Percentiles rank a stretch among this genome's conserved stretches.
Evolutionary conservation across 2,888 invertebrate species (phyloP).

Genomic region (Tolmerus cingulatus): DNA sequence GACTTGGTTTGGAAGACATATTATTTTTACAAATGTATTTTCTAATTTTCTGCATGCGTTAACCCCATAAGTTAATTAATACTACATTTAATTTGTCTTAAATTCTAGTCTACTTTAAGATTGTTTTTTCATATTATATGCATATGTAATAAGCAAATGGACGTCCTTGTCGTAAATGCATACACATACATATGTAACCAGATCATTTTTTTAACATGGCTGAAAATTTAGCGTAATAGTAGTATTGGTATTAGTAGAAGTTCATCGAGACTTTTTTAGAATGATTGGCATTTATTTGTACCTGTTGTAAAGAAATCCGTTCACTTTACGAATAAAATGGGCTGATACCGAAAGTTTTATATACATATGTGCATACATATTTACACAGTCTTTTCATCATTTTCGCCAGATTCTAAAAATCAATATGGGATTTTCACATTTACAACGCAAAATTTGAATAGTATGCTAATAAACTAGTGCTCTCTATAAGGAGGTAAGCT

Average conservation of each 20-base stretch:
- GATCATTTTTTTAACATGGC: too few species aligned
- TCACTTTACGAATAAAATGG: background rate
- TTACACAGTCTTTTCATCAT: background rate
- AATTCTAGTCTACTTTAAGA: too few species aligned
- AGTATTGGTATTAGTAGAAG: background rate
- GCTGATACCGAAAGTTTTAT: background rate
- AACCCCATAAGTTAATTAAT: too few species aligned
- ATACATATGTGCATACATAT: background rate
- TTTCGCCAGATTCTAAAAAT: background rate
- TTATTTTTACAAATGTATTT: too few species aligned
- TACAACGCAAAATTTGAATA: background rate
- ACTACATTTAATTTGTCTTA: too few species aligned
- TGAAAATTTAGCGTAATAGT: too few species aligned
- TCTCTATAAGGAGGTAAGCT: background rate
- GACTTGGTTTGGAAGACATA: too few species aligned
- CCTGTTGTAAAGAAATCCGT: background rate
- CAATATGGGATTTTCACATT: constrained; percentile 3
- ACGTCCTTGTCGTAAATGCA: too few species aligned
- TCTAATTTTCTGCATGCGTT: too few species aligned
- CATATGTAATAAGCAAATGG: too few species aligned
- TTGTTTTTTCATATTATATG: too few species aligned
- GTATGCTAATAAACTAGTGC: constrained; percentile 15
- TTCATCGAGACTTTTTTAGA: background rate
- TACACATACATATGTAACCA: too few species aligned
- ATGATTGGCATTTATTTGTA: background rate